Evolutionary conservation across 2,797 vertebrate genomes (phyloP).

Genomic region (Tapera naevia): DNA sequence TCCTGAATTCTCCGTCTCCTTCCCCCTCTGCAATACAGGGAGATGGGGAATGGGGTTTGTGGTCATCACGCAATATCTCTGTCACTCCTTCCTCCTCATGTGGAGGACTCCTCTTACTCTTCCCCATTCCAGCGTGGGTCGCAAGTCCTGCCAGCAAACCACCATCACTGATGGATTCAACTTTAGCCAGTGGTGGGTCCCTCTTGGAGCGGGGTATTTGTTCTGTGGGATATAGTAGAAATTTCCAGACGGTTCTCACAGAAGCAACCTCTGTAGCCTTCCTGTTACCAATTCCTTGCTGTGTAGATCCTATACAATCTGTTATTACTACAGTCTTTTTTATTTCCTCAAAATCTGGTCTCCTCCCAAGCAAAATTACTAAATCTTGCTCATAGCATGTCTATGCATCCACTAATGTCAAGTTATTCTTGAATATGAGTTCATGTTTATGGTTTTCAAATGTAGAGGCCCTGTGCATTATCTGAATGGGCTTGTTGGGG

Average conservation of each 20-base stretch:
- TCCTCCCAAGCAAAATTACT: neutral
- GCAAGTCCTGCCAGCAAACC: too few species aligned
- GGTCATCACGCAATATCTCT: neutral
- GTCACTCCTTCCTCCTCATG: neutral
- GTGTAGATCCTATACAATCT: neutral
- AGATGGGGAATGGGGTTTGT: neutral
- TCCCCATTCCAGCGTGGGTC: too few species aligned
- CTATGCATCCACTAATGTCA: neutral
- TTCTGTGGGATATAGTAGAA: too few species aligned
- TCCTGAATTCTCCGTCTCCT: neutral
- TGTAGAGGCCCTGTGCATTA: neutral
- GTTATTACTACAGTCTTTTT: neutral
- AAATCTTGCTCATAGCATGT: neutral
- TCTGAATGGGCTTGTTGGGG: neutral
- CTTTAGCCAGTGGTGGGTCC: too few species aligned
- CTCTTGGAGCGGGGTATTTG: too few species aligned
- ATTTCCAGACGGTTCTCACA: too few species aligned
- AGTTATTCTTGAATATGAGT: neutral
- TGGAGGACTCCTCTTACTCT: neutral
- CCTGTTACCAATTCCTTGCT: too few species aligned
- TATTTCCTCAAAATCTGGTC: neutral
- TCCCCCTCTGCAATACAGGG: accelerated
- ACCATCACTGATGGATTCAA: too few species aligned
- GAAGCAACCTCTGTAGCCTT: too few species aligned
- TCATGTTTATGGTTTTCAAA: neutral